phyloP scores from a whole-genome alignment of 92 coral and sea anemone species.

The Porites rus region DNA sequence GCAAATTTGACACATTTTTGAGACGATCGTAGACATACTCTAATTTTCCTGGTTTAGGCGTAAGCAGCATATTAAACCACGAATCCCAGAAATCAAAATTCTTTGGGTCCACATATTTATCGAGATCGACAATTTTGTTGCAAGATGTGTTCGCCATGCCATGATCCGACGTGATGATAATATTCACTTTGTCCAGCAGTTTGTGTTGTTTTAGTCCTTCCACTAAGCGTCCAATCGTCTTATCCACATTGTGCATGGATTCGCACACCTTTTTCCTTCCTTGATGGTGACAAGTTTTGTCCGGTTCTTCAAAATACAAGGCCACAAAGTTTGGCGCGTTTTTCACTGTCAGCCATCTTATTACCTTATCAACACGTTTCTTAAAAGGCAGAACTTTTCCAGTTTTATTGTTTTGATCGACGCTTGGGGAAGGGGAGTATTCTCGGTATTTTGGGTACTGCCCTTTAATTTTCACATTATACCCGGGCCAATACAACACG shows the following conservation, averaged over 20 bases:
- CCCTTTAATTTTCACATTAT: conserved; percentile 74
- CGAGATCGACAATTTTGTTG: conserved; percentile 60
- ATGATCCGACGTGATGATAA: conserved; percentile 86
- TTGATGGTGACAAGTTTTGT: conserved; percentile 74
- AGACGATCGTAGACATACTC: conserved; percentile 62
- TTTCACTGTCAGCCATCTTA: conserved; percentile 72
- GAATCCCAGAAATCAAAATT: conserved; percentile 74
- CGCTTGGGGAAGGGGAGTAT: conserved; percentile 50
- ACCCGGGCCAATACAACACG: conserved; percentile 90
- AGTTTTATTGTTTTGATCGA: conserved; percentile 63
- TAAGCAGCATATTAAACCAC: conserved; percentile 67
- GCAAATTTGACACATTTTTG: conserved; percentile 67
- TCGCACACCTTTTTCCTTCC: conserved; percentile 63
- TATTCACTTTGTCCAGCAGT: conserved; percentile 71
- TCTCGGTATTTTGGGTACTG: conserved; percentile 60
- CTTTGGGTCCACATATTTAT: conserved; percentile 66
- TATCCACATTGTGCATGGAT: conserved; percentile 67
- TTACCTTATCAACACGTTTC: conserved; percentile 66
- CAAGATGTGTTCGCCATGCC: conserved; percentile 84
- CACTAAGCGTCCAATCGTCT: conserved; percentile 70
- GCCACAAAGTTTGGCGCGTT: conserved; percentile 90
- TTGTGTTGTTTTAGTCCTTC: conserved; percentile 43
- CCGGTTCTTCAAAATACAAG: conserved; percentile 86
- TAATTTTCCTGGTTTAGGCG: conserved; percentile 67
- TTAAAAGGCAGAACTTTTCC: conserved; percentile 67